Base-by-base conservation (phyloP, 2,113 vertebrate genomes). In the Ptilonorhynchus violaceus region DNA sequence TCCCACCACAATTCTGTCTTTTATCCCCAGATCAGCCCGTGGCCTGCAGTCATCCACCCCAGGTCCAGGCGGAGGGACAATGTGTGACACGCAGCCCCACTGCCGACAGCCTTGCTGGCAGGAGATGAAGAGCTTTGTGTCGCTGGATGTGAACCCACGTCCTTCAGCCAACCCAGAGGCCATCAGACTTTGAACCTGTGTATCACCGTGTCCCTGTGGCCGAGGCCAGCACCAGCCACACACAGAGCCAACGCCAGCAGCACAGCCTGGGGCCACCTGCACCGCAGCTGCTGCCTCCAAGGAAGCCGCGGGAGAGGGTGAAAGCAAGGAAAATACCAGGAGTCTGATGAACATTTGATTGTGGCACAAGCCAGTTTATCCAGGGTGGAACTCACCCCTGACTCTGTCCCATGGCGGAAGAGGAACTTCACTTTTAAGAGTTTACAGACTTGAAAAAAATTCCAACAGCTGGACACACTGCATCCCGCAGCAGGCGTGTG, bases 321-420 rank as follows among this genome's bases (percentile, higher is more conserved):
- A 85, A 52, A 73, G 46, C 72, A 69, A 75, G 62, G 50, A n/a
- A 49, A 74, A 33, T 1, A 35, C 0, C 4, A 82, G 15, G 23
- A 60, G 11, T 11, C 52, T 31, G 19, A 11, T 25, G 35, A 56
- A 21, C 23, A 37, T 6, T 58, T 0, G 0, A 44, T 47, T 0
- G 1, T 8, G 2, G 44, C 53, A 85, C 22, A 82, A 56, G 19
- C 15, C 27, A 49, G 41, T 68, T 70, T 52, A 64, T 25, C 19
- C 69, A 37, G 37, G 19, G 58, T 33, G 11, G 33, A 82, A 88
- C 31, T 82, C 28, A 64, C 3, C 19, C 13, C 69, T 59, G 13
- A 63, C 47, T 72, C 47, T 94, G 13, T 15, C 21, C 62, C 8
- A 12, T 4, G 10, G 4, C 0, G 3, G 14, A 89, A 68, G n/a